Conservation (phyloP, 2,113 vertebrate species). For the Apteryx owenii region DNA sequence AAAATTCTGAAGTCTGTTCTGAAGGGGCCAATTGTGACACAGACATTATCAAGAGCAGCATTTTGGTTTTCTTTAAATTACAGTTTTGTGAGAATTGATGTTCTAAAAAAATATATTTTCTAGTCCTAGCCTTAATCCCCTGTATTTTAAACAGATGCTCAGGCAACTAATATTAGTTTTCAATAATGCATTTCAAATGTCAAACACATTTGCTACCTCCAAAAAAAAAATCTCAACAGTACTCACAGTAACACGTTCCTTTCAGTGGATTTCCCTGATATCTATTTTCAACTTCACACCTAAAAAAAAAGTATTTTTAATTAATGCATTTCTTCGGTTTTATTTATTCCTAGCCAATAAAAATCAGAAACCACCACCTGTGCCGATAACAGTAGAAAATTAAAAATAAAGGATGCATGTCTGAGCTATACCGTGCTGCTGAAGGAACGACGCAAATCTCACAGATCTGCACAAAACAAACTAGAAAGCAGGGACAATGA, state of each 20-base stretch:
- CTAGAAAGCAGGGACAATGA: not conserved
- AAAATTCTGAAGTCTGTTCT: not conserved
- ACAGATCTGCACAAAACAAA: not conserved
- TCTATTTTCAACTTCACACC: conserved; percentile 97
- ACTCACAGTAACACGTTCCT: conserved; percentile 99
- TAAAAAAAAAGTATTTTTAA: conserved; percentile 58
- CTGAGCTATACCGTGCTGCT: not conserved
- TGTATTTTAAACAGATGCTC: not conserved
- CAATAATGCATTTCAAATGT: not conserved
- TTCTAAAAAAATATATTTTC: not conserved
- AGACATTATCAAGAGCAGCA: not conserved
- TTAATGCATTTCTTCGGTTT: not conserved
- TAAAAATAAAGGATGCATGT: not conserved
- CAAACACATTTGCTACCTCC: not conserved
- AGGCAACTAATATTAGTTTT: not conserved
- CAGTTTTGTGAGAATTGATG: not conserved
- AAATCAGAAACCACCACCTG: not conserved
- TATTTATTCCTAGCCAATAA: conserved; percentile 6
- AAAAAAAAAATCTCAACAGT: not conserved
- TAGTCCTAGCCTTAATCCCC: not conserved
- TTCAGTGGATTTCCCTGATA: conserved; percentile 99
- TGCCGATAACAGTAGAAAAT: not conserved
- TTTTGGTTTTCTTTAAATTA: not conserved
- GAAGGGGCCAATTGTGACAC: not conserved
- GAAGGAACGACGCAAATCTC: not conserved